Evolutionary conservation across 64 coral and sea anemone genomes (phyloP).

Genomic region (Catalaphyllia jardinei): DNA sequence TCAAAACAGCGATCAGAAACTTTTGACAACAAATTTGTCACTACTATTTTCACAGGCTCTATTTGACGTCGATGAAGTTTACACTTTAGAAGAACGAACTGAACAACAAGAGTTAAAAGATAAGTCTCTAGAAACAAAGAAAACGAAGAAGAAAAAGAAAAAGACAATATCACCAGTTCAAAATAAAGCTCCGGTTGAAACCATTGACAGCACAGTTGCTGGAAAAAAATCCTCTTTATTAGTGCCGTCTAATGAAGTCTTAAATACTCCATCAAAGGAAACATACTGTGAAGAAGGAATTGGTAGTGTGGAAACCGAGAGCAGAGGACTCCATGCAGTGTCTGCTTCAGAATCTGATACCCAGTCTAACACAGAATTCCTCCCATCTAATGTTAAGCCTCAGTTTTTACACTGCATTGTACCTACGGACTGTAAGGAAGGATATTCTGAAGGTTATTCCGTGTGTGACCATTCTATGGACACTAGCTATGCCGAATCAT

Average conservation of each 20-base stretch:
- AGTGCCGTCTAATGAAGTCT: background rate
- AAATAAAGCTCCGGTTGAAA: background rate
- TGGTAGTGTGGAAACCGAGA: background rate
- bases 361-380: background rate
- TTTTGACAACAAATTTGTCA: background rate
- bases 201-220: background rate
- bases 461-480: background rate
- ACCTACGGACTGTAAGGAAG: background rate
- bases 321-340: too few species aligned
- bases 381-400: background rate
- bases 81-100: constrained; percentile 73
- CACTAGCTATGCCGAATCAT: background rate
- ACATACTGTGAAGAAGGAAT: background rate
- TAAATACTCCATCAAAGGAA: background rate
- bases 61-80: constrained; percentile 98
- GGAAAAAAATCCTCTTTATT: background rate
- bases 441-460: background rate
- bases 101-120: background rate
- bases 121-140: constrained; percentile 1
- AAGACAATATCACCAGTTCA: background rate
- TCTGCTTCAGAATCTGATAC: background rate
- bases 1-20: background rate
- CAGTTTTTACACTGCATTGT: background rate
- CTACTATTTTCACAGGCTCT: constrained; percentile 69
- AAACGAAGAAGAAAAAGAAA: constrained; percentile 75